Evolutionary conservation across 2,888 invertebrate genomes (phyloP), one percentile per base, ranked within the genome.

Genomic region (Polyploca ridens): DNA sequence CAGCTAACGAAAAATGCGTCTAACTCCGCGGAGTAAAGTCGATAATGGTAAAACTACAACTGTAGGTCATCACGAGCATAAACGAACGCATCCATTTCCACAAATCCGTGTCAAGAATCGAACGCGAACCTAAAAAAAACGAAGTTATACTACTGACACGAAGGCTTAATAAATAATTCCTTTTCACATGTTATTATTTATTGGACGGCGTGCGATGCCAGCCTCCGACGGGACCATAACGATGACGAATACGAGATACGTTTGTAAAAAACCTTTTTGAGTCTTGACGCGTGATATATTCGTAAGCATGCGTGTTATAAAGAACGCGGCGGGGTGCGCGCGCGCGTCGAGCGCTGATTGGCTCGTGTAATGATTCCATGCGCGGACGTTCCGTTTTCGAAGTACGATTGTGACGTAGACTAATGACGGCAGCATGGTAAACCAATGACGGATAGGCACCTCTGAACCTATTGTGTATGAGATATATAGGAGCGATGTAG

Each of bases 201-300:
- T 91, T 84, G 83, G 87, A 78, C 84, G 84, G 82, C 85, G 75
- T 70, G 77, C 80, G 69, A 78, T 41, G 77, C 82, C 83, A 78
- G 81, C 81, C 82, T 83, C 84, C 78, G 84, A 79, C 77, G 75
- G 75, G 77, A 72, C 74, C 79, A 75, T 90, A 93, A 93, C 93
- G 93, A 93, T 93, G 93, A 94, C 93, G 93, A 91, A 94, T 93
- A 90, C 84, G 85, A 90, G 91, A 91, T 91, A 88, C 86, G 89
- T 90, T 89, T 86, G 89, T 90, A 88, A 90, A 89, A 88, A 88
- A 86, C 84, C 86, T 87, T 88, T 91, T 90, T 85, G 84, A 84
- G 85, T 78, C 78, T 82, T 90, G 92, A 91, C 92, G 89, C 80
- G 88, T 91, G 92, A 94, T 91, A 92, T 93, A 93, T 93, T 84